A percentile compares a stretch with the other conserved stretches of the same genome.
Evolutionary conservation across 1,140 invertebrate species (phyloP).

Genomic region (Scaptomyza graminum): DNA sequence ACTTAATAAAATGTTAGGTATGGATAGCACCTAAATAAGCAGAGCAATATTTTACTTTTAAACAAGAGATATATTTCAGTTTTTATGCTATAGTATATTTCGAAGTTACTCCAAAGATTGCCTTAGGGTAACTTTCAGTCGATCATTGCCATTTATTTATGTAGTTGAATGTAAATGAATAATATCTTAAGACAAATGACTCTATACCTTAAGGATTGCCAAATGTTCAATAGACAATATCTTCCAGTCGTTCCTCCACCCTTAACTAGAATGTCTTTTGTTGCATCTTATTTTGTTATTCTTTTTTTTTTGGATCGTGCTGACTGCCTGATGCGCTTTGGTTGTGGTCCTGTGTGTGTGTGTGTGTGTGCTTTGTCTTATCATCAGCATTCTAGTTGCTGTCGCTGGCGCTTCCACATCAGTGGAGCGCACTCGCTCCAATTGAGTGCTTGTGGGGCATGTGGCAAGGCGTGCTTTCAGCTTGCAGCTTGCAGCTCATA

Average conservation of each 20-base stretch:
- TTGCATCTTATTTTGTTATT: too few relatives aligned
- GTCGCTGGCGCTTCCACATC: slow-evolving; percentile 50
- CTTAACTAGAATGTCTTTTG: not conserved
- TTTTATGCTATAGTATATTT: too few relatives aligned
- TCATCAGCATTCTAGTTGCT: slow-evolving; percentile 39
- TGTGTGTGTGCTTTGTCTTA: slow-evolving; percentile 14
- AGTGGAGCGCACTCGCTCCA: slow-evolving; percentile 18
- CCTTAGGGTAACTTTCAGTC: not conserved
- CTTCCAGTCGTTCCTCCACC: not conserved
- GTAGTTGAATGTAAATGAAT: too few relatives aligned
- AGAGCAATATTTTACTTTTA: too few relatives aligned
- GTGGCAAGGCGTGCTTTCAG: slow-evolving; percentile 6
- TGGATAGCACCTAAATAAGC: too few relatives aligned
- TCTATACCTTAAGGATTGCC: too few relatives aligned
- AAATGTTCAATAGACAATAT: not conserved
- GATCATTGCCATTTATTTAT: not conserved
- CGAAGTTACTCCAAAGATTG: not conserved
- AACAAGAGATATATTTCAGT: too few relatives aligned
- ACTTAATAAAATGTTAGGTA: too few relatives aligned
- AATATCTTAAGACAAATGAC: too few relatives aligned
- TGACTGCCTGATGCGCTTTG: slow-evolving; percentile 6
- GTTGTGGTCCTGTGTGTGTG: slow-evolving; percentile 14
- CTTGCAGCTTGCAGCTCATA: slow-evolving; percentile 36
- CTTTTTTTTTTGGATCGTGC: slow-evolving; percentile 13
- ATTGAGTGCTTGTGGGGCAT: slow-evolving; percentile 1